Conservation (phyloP, 2,888 invertebrate genomes). For the Litoditis marina region DNA sequence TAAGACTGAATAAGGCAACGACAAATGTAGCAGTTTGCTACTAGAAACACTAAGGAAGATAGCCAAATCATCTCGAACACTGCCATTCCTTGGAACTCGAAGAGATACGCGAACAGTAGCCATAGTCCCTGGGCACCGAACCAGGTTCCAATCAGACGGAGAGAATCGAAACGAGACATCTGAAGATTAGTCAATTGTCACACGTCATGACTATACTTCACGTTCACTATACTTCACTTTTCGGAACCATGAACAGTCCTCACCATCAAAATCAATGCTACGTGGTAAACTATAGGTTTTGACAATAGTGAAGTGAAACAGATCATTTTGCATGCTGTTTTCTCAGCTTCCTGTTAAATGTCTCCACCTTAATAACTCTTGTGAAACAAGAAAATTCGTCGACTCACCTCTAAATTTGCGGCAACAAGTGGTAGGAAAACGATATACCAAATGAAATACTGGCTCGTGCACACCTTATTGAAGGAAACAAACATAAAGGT, state of each 20-base stretch:
- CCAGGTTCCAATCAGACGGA: conserved; percentile 66
- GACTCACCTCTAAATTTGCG: neutral
- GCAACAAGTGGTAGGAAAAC: conserved; percentile 73
- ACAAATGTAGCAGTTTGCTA: conserved; percentile 68
- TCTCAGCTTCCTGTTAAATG: too few relatives aligned
- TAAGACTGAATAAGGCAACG: conserved; percentile 20
- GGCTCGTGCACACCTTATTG: conserved; percentile 90
- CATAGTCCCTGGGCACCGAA: conserved; percentile 76
- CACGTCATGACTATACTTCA: too few relatives aligned
- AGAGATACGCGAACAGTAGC: conserved; percentile 83
- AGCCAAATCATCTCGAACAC: conserved; percentile 82
- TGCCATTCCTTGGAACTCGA: conserved; percentile 82
- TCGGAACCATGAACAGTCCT: too few relatives aligned
- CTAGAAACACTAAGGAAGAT: conserved; percentile 79
- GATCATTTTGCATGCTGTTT: too few relatives aligned
- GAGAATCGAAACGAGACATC: conserved; percentile 29
- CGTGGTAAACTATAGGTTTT: too few relatives aligned
- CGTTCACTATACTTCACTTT: too few relatives aligned
- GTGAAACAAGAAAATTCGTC: too few relatives aligned
- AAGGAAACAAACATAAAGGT: conserved; percentile 85
- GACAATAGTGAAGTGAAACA: too few relatives aligned
- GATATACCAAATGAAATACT: conserved; percentile 91
- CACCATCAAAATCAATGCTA: too few relatives aligned
- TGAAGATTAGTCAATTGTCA: too few relatives aligned
- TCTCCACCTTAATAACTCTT: too few relatives aligned